Evolutionary conservation across 2,113 vertebrate species (phyloP), one percentile per base, ranked within the genome.

Genomic region (Mormyrus lacerda): DNA sequence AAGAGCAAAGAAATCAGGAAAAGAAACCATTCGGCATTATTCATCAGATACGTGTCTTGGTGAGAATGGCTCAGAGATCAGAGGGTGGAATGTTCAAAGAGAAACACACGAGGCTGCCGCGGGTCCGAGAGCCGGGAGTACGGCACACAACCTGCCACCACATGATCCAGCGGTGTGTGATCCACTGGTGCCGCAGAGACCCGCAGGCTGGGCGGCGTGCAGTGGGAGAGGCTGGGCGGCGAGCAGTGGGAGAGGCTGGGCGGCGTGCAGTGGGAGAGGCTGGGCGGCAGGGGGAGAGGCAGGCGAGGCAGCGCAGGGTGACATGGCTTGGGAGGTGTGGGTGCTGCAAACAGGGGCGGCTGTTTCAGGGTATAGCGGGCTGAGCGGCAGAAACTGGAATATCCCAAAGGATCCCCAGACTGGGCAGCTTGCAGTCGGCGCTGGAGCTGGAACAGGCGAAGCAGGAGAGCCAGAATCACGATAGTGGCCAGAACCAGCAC

Each of bases 81-180:
- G 51, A 96, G 91, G 19, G 95, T 93, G 0, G 96, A 96, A 89
- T 96, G 96, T 89, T 96, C 95, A 91, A 96, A 96, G 89, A 96
- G 93, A 84, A 96, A 95, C 85, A 96, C 96, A 50, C 94, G 94
- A 0, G 95, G 94, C 5, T 93, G 94, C 88, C 89, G 94, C 35
- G 92, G 89, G 61, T 92, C 93, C 48, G 95, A 94, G 79, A 93
- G 92, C 84, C 94, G 92, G n/a, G 92, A 93, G 11, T 92, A 91
- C 89, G 91, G 91, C 90, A 94, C 47, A 95, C 94, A 1, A 96
- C 94, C 35, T 93, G 93, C 42, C 95, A 95, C 90, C 96, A 95
- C 85, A 95, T 91, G 2, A 94, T 95, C 24, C 48, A 92, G 7
- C 95, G 21, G 55, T 9, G 55, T 2, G 7, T 3, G 61, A 65